Conservation (phyloP, 2,113 vertebrate species). For the Euleptes europaea region DNA sequence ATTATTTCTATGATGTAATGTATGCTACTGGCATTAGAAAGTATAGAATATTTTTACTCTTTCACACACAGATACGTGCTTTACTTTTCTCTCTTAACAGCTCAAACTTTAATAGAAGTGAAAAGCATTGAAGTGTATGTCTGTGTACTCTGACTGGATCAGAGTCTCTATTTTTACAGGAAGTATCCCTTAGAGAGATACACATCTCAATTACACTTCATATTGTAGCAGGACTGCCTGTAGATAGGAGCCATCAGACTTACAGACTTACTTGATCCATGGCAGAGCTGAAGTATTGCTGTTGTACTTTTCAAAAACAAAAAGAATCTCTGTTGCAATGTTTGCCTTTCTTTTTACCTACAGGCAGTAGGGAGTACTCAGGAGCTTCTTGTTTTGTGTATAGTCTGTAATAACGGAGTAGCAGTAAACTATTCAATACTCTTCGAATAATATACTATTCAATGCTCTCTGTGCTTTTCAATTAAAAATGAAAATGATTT, state of each 20-base stretch:
- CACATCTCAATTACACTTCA: slow-evolving; percentile 36
- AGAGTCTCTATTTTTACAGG: slow-evolving; percentile 27
- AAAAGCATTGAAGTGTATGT: neutral
- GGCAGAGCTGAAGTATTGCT: slow-evolving; percentile 26
- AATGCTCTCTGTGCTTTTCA: neutral
- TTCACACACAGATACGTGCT: neutral
- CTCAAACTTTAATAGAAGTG: neutral
- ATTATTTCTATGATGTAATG: neutral
- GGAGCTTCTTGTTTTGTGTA: neutral
- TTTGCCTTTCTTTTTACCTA: slow-evolving; percentile 20
- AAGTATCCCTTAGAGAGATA: slow-evolving; percentile 21
- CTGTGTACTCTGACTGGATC: slow-evolving; percentile 30
- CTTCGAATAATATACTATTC: neutral
- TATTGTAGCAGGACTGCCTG: slow-evolving; percentile 41
- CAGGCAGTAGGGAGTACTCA: neutral
- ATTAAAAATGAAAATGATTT: slow-evolving; percentile 29
- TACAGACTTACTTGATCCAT: slow-evolving; percentile 46
- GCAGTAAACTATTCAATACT: too few species aligned
- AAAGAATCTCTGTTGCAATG: slow-evolving; percentile 24
- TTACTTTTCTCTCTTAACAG: neutral
- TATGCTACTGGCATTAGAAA: neutral
- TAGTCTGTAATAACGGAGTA: neutral
- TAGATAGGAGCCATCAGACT: slow-evolving; percentile 25
- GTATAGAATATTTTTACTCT: neutral
- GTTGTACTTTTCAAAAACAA: slow-evolving; percentile 29